Evolutionary conservation across 2,888 invertebrate genomes (phyloP).

Genomic region (Cheiracanthium punctorium): DNA sequence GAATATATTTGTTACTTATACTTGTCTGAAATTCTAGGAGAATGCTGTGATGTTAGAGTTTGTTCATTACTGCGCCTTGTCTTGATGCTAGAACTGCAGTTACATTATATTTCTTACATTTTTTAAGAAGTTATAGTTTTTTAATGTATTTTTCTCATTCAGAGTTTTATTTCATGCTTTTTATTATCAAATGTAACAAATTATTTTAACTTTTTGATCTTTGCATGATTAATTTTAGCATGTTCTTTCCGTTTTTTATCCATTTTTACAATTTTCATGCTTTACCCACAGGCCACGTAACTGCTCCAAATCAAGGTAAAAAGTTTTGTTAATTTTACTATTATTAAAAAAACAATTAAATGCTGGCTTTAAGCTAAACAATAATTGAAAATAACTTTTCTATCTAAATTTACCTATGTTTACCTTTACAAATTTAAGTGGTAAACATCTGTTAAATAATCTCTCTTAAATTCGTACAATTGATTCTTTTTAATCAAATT

Average conservation of each 20-base stretch:
- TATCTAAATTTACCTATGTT: no score
- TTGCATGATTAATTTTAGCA: slow-evolving; percentile 64
- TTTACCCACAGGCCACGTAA: slow-evolving; percentile 68
- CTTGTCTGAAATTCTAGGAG: slow-evolving; percentile 27
- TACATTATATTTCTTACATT: not conserved
- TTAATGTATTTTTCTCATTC: not conserved
- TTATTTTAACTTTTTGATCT: slow-evolving; percentile 52
- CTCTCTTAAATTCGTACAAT: no score
- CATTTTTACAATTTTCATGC: slow-evolving; percentile 70
- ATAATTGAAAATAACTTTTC: no score
- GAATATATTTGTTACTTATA: not conserved
- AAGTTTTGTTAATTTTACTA: slow-evolving; percentile 49
- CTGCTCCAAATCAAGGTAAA: slow-evolving; percentile 68
- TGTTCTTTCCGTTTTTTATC: slow-evolving; percentile 69
- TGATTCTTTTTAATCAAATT: no score
- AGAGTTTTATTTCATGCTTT: not conserved
- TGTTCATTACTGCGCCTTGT: slow-evolving; percentile 9
- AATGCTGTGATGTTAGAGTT: slow-evolving; percentile 31
- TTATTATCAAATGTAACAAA: not conserved
- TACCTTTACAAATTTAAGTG: no score
- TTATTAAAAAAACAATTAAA: slow-evolving; percentile 35
- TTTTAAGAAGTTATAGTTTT: not conserved
- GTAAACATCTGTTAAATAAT: no score
- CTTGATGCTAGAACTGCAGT: slow-evolving; percentile 17
- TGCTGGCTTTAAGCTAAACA: slow-evolving; percentile 39